Percentiles rank a stretch among this genome's conserved stretches.
Conservation (phyloP, 2,888 invertebrate genomes). For the Clanis bilineata region DNA sequence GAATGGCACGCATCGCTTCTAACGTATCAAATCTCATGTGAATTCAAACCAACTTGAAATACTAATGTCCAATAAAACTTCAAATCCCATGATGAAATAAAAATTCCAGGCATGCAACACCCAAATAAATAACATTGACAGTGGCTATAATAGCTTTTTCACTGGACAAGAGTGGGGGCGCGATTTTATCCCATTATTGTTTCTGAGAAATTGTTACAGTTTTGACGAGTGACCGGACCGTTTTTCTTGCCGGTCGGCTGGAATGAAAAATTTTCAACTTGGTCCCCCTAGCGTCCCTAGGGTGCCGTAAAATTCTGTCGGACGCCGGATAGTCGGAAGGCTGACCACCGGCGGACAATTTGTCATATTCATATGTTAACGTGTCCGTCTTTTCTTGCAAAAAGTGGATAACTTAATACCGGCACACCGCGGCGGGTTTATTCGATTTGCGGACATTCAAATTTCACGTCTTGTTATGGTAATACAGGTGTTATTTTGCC, state of each 20-base stretch:
- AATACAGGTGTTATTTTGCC: conserved; percentile 78
- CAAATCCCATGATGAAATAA: conserved; percentile 76
- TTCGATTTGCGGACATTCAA: conserved; percentile 80
- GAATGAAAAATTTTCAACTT: conserved; percentile 83
- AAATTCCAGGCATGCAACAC: conserved; percentile 74
- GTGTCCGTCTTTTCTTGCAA: conserved; percentile 80
- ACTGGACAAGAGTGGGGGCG: conserved; percentile 59
- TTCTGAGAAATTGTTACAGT: conserved; percentile 82
- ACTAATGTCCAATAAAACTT: conserved; percentile 68
- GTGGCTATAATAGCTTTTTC: conserved; percentile 70
- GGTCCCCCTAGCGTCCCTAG: conserved; percentile 70
- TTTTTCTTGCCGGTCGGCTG: conserved; percentile 72
- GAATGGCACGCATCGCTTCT: neutral
- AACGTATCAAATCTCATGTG: conserved; percentile 32
- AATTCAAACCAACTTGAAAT: conserved; percentile 43
- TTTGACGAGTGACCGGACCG: conserved; percentile 80
- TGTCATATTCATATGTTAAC: conserved; percentile 84
- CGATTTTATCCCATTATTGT: conserved; percentile 78
- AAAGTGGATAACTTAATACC: conserved; percentile 81
- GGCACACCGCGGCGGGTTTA: conserved; percentile 60
- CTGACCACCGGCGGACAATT: conserved; percentile 77
- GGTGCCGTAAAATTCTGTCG: conserved; percentile 79
- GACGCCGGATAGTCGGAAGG: conserved; percentile 61
- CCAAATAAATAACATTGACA: conserved; percentile 82
- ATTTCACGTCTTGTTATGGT: conserved; percentile 81